A percentile compares a stretch with the other conserved stretches of the same genome.
phyloP scores from a whole-genome alignment of 2,888 invertebrate species.

The Argyra leucocephala region DNA sequence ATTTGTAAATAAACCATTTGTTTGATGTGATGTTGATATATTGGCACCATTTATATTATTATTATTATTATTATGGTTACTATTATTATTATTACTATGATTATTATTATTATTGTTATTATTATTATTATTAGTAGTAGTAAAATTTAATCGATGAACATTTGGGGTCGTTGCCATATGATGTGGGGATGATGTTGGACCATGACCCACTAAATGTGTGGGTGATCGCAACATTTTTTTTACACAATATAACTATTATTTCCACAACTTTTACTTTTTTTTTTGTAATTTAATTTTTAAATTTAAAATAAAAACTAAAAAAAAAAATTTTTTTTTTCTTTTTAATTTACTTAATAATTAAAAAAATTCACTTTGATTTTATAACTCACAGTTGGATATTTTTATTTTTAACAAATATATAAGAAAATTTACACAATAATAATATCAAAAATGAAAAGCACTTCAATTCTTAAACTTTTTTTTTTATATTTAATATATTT shows the following conservation, averaged over 20 bases:
- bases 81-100: slow-evolving; percentile 11
- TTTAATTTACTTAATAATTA: slow-evolving; percentile 4
- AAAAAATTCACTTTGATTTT: neutral
- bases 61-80: slow-evolving; percentile 14
- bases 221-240: slow-evolving; percentile 47
- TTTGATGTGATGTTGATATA: slow-evolving; percentile 27
- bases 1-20: slow-evolving; percentile 29
- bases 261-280: slow-evolving; percentile 26
- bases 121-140: slow-evolving; percentile 19
- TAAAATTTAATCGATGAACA: slow-evolving; percentile 21
- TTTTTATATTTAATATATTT: no score
- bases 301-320: neutral
- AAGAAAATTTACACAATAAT: no score
- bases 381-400: no score
- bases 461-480: no score
- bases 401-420: no score
- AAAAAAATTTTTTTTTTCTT: neutral
- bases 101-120: slow-evolving; percentile 19
- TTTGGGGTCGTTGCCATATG: slow-evolving; percentile 27
- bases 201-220: slow-evolving; percentile 45
- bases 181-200: slow-evolving; percentile 30
- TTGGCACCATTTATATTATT: slow-evolving; percentile 14
- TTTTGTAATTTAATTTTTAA: no score
- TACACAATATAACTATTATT: slow-evolving; percentile 27
- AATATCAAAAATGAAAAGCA: no score